These are phyloP conservation scores for Promerops cafer DNA, from an alignment of 2,113 vertebrate genomes.

Conservation along the genomic window DNA sequence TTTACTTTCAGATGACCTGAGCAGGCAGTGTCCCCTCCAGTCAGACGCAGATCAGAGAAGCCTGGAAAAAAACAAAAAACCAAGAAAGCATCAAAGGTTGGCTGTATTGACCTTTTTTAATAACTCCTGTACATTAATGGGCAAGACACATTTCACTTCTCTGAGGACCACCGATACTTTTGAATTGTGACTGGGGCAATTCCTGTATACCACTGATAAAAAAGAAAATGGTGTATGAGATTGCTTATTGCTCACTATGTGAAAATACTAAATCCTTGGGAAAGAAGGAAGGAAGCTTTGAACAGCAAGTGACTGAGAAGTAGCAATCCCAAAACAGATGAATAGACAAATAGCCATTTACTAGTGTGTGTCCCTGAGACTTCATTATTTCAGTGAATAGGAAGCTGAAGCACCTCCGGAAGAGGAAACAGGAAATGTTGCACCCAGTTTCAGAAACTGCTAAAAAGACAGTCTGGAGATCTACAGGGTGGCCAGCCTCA, in stretches of 20 bases:
- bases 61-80: background rate
- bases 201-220: background rate
- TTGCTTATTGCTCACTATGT: background rate
- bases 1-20: slow-evolving; percentile 71
- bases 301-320: background rate
- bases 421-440: background rate
- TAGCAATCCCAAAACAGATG: background rate
- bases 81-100: background rate
- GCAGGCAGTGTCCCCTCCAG: slow-evolving; percentile 54
- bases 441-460: background rate
- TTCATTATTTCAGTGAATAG: background rate
- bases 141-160: background rate
- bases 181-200: background rate
- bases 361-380: background rate
- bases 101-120: background rate
- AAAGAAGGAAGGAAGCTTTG: background rate
- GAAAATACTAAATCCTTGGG: background rate
- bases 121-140: background rate
- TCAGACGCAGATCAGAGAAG: slow-evolving; percentile 51
- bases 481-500: background rate
- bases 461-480: background rate
- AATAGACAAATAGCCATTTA: background rate
- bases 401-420: background rate
- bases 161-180: background rate
- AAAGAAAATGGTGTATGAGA: background rate